Percentiles rank a stretch among this genome's conserved stretches.
Conservation (phyloP, 2,113 vertebrate species). For the Tachysurus vachellii region DNA sequence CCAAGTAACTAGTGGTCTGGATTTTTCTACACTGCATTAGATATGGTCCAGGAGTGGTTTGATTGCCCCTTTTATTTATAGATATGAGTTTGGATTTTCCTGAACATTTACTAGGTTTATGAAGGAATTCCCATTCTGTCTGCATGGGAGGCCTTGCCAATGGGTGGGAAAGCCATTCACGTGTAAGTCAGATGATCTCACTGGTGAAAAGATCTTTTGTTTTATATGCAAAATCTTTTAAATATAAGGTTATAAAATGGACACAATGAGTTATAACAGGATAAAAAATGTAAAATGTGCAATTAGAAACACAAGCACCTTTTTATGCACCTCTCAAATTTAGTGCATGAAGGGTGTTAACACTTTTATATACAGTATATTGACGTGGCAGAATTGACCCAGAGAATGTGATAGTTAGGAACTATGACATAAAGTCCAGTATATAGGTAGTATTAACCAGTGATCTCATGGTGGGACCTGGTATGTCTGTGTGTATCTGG, state of each 20-base stretch:
- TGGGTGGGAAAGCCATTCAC: conserved; percentile 94
- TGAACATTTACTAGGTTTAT: conserved; percentile 81
- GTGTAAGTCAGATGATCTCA: conserved; percentile 77
- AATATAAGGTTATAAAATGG: not conserved
- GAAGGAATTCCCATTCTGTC: conserved; percentile 92
- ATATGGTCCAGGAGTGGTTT: too few species aligned
- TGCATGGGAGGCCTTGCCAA: conserved; percentile 92
- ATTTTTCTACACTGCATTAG: not conserved
- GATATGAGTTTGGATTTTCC: conserved; percentile 27
- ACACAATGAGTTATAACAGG: not conserved
- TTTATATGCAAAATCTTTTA: not conserved
- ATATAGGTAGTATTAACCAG: not conserved
- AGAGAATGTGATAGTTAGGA: not conserved
- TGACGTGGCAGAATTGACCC: not conserved
- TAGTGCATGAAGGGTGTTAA: not conserved
- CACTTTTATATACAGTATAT: not conserved
- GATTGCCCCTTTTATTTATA: not conserved
- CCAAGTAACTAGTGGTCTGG: not conserved
- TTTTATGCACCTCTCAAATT: not conserved
- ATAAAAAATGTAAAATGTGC: not conserved
- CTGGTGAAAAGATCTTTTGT: not conserved
- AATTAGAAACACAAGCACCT: not conserved
- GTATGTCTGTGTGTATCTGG: not conserved
- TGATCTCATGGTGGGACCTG: not conserved
- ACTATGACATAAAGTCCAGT: not conserved